Evolutionary conservation across 1,140 invertebrate species (phyloP), one percentile per base, ranked within the genome.

Genomic region (Drusus annulatus): DNA sequence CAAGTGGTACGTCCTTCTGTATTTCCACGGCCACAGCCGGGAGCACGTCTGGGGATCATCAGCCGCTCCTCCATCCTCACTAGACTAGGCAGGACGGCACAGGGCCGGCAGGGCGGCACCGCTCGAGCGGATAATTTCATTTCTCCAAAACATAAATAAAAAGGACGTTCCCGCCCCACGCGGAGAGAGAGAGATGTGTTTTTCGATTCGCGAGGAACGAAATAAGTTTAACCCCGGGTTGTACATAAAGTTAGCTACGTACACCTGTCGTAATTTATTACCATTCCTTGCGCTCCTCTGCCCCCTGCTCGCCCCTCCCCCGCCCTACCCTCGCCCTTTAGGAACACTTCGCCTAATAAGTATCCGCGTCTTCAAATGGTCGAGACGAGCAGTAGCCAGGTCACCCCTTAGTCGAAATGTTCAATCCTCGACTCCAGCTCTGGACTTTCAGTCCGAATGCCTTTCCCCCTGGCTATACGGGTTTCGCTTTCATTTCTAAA

Each of bases 191-290:
- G 19, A 77, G 17, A 77, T 31, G 78, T 80, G 76, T 78, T 83
- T 80, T 78, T 79, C 78, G 78, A 80, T 80, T 60, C 81, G 62
- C 45, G 19, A 45, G 25, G 60, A 69, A 60, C 23, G 60, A 78
- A 80, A 83, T 83, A 83, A 83, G 81, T 83, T 83, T 83, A 83
- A 83, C 81, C 81, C 79, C 58, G 58, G 28, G 62, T n/a, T 51
- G 69, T 65, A 77, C 81, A 71, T 83, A 83, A 83, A 80, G 51
- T 83, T 80, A 60, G 73, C 81, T 82, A 62, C 75, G 81, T 83
- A 83, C 78, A 83, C 81, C 81, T 83, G 81, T 80, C 79, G 78
- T 80, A 83, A 83, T 83, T 83, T 83, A 83, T 83, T 78, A 80
- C 68, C 81, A 54, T 62, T 36, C 31, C 50, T 65, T 25, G 31